These are phyloP conservation scores for Xestia ashworthii DNA, from an alignment of 2,888 invertebrate species.

Conservation along the genomic window DNA sequence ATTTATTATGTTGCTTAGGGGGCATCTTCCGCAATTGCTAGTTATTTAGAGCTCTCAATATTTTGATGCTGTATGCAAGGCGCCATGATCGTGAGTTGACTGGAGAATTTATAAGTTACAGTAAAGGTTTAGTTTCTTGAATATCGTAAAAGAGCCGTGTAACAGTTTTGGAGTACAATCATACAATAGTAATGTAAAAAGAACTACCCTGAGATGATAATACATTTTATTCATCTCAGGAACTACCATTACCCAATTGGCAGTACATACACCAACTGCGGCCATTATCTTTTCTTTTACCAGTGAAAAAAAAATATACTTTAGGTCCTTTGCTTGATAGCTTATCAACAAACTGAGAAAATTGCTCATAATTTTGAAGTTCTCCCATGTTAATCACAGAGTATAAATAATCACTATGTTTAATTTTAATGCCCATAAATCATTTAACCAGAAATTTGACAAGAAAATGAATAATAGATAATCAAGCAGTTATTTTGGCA, in stretches of 20 bases:
- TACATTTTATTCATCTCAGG: neutral
- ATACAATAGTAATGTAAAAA: neutral
- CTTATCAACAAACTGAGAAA: constrained; percentile 73
- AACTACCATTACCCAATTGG: constrained; percentile 76
- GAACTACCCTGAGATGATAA: neutral
- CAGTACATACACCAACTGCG: constrained; percentile 94
- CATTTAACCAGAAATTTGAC: neutral
- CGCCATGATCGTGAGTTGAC: too few relatives aligned
- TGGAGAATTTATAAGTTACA: too few relatives aligned
- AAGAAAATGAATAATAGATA: neutral
- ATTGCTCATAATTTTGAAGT: constrained; percentile 78
- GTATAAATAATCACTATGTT: too few relatives aligned
- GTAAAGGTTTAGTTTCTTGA: neutral
- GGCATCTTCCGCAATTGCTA: too few relatives aligned
- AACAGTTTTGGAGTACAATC: neutral
- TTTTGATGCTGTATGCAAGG: too few relatives aligned
- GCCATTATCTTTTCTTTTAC: constrained; percentile 90
- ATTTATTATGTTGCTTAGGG: too few relatives aligned
- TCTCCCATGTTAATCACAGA: constrained; percentile 65
- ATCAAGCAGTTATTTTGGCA: neutral
- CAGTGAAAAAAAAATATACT: constrained; percentile 86
- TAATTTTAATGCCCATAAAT: constrained; percentile 60
- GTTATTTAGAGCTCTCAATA: too few relatives aligned
- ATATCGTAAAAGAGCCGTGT: neutral
- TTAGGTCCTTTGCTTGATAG: constrained; percentile 73